These are phyloP conservation scores for Plestiodon gilberti DNA, from an alignment of 2,113 vertebrate species.

Conservation along the genomic window DNA sequence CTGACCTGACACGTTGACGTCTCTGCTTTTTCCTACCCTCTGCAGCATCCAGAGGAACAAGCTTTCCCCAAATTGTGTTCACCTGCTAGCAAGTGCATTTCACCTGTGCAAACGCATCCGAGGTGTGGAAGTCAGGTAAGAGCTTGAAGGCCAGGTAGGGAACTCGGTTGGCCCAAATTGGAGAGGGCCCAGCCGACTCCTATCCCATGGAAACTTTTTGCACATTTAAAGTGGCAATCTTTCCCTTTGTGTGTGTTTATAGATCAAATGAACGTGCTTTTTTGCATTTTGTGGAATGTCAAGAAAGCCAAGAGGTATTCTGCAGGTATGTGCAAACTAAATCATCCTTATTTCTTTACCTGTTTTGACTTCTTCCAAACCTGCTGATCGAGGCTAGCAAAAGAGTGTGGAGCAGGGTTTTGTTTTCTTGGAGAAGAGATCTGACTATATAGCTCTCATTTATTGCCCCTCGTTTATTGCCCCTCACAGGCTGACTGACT, in stretches of 20 bases:
- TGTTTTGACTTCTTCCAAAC: neutral
- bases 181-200: neutral
- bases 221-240: constrained; percentile 2
- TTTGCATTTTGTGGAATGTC: constrained; percentile 54
- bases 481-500: constrained; percentile 59
- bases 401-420: no score
- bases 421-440: no score
- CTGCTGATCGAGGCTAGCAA: neutral
- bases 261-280: constrained; percentile 62
- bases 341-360: fast-evolving
- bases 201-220: no score
- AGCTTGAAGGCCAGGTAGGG: neutral
- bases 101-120: constrained; percentile 67
- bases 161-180: neutral
- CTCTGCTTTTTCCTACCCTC: neutral
- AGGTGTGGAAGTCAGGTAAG: constrained; percentile 73
- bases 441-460: neutral
- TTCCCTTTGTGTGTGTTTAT: constrained; percentile 7
- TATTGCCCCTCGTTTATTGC: neutral
- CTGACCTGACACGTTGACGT: neutral
- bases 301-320: neutral
- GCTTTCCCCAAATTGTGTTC: constrained; percentile 68
- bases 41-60: constrained; percentile 79
- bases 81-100: constrained; percentile 74
- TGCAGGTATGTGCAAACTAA: constrained; percentile 63